Conservation (phyloP, 2,797 vertebrate species). For the Chrysocyon brachyurus region DNA sequence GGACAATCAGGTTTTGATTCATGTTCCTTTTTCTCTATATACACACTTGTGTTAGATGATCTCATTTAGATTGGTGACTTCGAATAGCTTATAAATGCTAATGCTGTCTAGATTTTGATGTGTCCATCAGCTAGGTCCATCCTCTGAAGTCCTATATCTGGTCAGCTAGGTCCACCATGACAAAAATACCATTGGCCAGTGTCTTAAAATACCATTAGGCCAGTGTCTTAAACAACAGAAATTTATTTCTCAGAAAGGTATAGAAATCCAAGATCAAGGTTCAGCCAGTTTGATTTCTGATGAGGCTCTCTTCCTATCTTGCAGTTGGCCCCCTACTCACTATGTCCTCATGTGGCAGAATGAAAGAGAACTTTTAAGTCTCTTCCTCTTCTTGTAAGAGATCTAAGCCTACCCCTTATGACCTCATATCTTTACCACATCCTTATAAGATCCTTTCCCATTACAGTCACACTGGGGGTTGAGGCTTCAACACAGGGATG, state of each 20-base stretch:
- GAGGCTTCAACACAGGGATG: neutral
- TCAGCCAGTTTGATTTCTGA: neutral
- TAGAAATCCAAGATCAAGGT: neutral
- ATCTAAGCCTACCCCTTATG: no score
- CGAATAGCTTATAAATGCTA: neutral
- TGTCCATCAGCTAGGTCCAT: neutral
- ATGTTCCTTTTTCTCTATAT: neutral
- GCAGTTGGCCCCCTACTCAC: neutral
- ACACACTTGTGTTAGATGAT: neutral
- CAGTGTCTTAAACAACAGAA: neutral
- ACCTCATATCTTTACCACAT: neutral
- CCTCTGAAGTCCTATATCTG: neutral
- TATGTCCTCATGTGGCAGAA: neutral
- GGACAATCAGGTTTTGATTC: neutral
- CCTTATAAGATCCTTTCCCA: neutral
- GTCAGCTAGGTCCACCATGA: neutral
- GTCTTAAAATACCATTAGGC: neutral
- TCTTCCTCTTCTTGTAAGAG: neutral
- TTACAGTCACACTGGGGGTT: neutral
- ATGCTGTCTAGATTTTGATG: neutral
- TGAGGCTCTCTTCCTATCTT: neutral
- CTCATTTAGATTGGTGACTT: neutral
- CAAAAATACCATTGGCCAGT: neutral
- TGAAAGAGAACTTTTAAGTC: neutral
- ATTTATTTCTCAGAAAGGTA: neutral